phyloP scores from a whole-genome alignment of 2,888 invertebrate genomes.

The Drosophila paranaensis region DNA sequence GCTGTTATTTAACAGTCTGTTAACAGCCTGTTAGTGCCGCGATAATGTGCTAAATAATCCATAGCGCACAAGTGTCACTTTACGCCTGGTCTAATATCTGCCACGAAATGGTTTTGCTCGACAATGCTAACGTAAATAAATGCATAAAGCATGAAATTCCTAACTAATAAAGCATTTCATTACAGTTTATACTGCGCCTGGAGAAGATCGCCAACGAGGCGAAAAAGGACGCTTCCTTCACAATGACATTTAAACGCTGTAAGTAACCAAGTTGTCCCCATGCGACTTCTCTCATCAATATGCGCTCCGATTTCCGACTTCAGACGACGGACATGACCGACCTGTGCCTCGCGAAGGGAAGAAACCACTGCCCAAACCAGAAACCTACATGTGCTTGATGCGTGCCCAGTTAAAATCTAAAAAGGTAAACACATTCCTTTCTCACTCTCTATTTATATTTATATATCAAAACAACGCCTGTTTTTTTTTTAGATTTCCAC shows the following conservation, averaged over 20 bases:
- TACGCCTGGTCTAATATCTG: slow-evolving; percentile 41
- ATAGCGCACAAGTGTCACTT: slow-evolving; percentile 23
- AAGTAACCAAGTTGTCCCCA: slow-evolving; percentile 85
- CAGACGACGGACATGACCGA: slow-evolving; percentile 91
- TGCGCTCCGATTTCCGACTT: slow-evolving; percentile 41
- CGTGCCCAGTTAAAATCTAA: slow-evolving; percentile 90
- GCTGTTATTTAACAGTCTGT: slow-evolving; percentile 36
- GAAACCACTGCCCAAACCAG: slow-evolving; percentile 87
- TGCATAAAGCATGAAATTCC: slow-evolving; percentile 1
- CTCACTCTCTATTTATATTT: not conserved
- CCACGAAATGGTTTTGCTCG: slow-evolving; percentile 84
- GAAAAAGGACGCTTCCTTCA: slow-evolving; percentile 91
- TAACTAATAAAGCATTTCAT: slow-evolving; percentile 26
- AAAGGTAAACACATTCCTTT: slow-evolving; percentile 72
- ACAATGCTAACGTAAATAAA: slow-evolving; percentile 83
- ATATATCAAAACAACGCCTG: not conserved
- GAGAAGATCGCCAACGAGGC: slow-evolving; percentile 91
- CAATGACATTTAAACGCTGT: slow-evolving; percentile 97
- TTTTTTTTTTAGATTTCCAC: slow-evolving; percentile 87
- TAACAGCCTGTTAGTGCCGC: not conserved
- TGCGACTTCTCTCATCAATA: slow-evolving; percentile 28
- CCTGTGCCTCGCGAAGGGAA: slow-evolving; percentile 90
- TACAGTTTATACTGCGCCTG: slow-evolving; percentile 82
- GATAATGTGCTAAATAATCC: slow-evolving; percentile 33
- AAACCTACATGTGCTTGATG: slow-evolving; percentile 93